These are phyloP conservation scores for Pteronotus mesoamericanus DNA, from an alignment of 2,797 vertebrate genomes.

Conservation along the genomic window DNA sequence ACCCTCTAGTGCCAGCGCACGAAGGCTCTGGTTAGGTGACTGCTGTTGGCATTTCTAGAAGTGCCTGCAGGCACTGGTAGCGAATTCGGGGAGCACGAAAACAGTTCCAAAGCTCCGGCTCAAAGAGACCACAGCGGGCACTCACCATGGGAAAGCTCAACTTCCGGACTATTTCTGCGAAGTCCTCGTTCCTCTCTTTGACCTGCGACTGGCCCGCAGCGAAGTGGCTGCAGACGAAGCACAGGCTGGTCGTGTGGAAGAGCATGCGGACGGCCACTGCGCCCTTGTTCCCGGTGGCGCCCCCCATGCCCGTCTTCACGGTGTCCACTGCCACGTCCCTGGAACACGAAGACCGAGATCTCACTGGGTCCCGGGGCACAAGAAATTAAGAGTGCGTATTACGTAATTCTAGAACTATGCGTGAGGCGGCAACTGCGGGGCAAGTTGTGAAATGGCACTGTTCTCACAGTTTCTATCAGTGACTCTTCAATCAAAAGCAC, in stretches of 20 bases:
- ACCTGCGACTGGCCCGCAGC: slow-evolving; percentile 98
- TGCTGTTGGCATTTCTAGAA: neutral
- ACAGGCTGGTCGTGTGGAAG: slow-evolving; percentile 98
- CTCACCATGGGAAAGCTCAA: slow-evolving; percentile 97
- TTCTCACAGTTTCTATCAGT: neutral
- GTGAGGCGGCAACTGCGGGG: neutral
- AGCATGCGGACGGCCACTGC: slow-evolving; percentile 97
- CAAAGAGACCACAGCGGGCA: neutral
- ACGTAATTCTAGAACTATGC: neutral
- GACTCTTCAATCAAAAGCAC: neutral
- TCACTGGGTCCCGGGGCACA: rapidly evolving
- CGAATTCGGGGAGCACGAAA: neutral
- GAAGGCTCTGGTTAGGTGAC: neutral
- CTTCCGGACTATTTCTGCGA: slow-evolving; percentile 93
- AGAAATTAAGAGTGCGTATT: neutral
- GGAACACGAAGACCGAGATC: slow-evolving; percentile 39
- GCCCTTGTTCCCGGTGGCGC: slow-evolving; percentile 98
- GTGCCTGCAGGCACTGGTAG: neutral
- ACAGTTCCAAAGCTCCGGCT: neutral
- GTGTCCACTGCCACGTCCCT: slow-evolving; percentile 98
- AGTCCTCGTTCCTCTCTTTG: slow-evolving; percentile 98
- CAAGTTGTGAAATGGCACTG: neutral
- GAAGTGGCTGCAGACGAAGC: slow-evolving; percentile 98
- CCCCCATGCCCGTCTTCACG: slow-evolving; percentile 99
- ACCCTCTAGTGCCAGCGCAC: neutral